These are phyloP conservation scores for Heliconius cydno DNA, from an alignment of 2,888 invertebrate species.

Conservation along the genomic window DNA sequence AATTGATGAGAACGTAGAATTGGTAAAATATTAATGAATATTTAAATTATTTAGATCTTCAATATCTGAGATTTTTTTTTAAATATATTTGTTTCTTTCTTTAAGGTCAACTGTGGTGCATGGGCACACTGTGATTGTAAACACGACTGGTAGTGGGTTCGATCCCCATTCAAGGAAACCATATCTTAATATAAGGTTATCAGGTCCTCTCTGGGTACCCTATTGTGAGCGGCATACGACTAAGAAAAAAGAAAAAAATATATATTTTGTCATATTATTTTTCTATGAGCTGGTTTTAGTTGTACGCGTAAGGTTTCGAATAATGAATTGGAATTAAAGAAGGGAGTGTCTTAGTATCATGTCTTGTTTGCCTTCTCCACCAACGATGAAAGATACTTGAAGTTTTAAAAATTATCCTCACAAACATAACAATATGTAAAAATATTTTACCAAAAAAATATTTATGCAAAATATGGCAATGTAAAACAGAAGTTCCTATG, in stretches of 20 bases:
- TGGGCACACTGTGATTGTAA: too few species aligned
- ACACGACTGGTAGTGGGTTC: too few species aligned
- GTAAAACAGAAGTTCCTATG: conserved; percentile 1
- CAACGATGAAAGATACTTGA: neutral
- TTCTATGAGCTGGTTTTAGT: too few species aligned
- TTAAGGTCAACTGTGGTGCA: too few species aligned
- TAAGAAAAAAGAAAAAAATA: too few species aligned
- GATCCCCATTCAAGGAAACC: too few species aligned
- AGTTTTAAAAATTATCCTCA: neutral
- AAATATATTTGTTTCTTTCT: too few species aligned
- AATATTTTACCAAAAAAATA: neutral
- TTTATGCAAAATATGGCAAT: conserved; percentile 8
- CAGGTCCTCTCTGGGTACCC: too few species aligned
- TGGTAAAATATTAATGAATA: conserved; percentile 59
- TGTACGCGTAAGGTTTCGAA: neutral
- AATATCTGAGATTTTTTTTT: neutral
- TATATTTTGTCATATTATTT: too few species aligned
- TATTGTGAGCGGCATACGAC: too few species aligned
- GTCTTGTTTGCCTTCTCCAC: neutral
- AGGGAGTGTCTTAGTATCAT: neutral
- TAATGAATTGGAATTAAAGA: neutral
- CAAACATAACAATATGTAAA: neutral
- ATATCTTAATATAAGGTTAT: too few species aligned
- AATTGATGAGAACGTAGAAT: conserved; percentile 57
- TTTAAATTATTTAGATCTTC: neutral